These are phyloP conservation scores for Pangasius macronema DNA, from an alignment of 2,797 vertebrate species.

Conservation along the genomic window DNA sequence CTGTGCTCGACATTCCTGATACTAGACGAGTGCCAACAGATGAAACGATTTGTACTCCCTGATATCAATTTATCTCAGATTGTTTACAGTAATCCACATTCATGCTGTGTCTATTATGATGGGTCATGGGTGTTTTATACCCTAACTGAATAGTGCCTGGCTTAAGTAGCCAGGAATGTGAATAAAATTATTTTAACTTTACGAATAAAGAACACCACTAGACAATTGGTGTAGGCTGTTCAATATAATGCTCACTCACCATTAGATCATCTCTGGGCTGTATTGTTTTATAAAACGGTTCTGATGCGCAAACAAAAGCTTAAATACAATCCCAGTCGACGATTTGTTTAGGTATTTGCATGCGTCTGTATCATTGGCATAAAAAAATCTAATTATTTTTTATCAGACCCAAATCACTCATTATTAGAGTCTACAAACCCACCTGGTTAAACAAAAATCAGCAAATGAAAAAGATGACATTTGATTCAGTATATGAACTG, in stretches of 20 bases:
- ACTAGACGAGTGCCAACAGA: background rate
- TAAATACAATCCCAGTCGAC: background rate
- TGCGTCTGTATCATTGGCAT: background rate
- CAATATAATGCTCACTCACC: background rate
- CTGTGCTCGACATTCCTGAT: conserved; percentile 34
- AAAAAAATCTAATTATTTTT: background rate
- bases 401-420: background rate
- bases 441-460: background rate
- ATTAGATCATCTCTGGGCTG: background rate
- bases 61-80: background rate
- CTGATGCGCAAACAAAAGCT: background rate
- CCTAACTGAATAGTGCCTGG: background rate
- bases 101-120: background rate
- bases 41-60: background rate
- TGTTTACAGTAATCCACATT: background rate
- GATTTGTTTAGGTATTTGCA: background rate
- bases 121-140: background rate
- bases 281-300: background rate
- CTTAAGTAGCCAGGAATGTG: background rate
- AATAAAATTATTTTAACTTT: no score
- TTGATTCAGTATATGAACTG: background rate
- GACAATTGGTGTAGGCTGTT: background rate
- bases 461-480: background rate
- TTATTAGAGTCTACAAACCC: background rate
- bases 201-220: background rate